Evolutionary conservation across 2,113 vertebrate species (phyloP), one percentile per base, ranked within the genome.

Genomic region (Pseudopodoces humilis): DNA sequence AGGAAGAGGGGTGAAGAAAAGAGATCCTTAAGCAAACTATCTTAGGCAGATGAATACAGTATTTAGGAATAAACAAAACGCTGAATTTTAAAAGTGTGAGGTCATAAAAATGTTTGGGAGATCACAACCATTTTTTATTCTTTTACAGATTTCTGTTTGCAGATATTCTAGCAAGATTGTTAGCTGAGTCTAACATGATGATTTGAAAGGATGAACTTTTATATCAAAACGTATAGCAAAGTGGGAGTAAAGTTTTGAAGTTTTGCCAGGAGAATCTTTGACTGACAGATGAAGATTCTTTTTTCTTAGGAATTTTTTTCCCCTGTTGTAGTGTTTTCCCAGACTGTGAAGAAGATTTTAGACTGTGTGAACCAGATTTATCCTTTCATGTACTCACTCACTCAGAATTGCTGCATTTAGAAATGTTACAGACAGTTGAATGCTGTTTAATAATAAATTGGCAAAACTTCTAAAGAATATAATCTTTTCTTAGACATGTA

Each of bases 241-340:
- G 92, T 96, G 92, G 94, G 95, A 95, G 92, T 96, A 64, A 76
- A 91, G 58, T 90, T 91, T 89, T 94, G 95, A 94, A 96, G 83
- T 81, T 70, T 70, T 78, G 93, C 94, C 94, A 95, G 63, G 64
- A 93, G 76, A 77, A 88, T 88, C 76, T 86, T 94, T 96, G 95
- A 96, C 67, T 92, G 94, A 70, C 76, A 92, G 75, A 81, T 88
- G 53, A 96, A 84, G 83, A 52, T 47, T 95, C 39, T 91, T 84
- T 92, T 83, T 94, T 65, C 52, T 75, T 55, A 15, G 0, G 7
- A 46, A 1, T 72, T 92, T 88, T 95, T 39, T 88, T 91, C 16
- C 50, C 47, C 47, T 52, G 75, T 84, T 87, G 70, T 94, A 71
- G 90, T 94, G 92, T 90, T 94, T 94, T 96, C 88, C 82, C 85